Evolutionary conservation across 1,140 invertebrate genomes (phyloP), one percentile per base, ranked within the genome.

Genomic region (Drosophila takahashii): DNA sequence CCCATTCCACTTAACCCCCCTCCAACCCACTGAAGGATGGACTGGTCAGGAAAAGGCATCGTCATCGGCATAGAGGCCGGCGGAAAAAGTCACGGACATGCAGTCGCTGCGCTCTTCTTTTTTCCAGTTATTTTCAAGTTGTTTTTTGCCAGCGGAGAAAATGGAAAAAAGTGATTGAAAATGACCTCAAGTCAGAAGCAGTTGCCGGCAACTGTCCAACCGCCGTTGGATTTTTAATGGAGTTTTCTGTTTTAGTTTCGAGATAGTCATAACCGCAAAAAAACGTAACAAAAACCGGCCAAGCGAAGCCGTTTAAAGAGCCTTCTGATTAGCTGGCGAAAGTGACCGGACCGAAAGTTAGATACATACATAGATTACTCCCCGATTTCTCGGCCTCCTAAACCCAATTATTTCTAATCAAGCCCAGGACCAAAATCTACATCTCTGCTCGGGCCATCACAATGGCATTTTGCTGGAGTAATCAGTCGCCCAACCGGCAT

Each of bases 151-250:
- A 69, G 59, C 64, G 36, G 59, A 79, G 61, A 83, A 79, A 86
- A 86, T 86, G 83, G 65, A 73, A 87, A 66, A 86, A 87, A 87
- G 72, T 89, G 84, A 89, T 89, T 89, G 84, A 89, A 89, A 89
- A 89, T 90, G 84, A 84, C 85, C 84, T 89, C 72, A 89, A 89
- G 84, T 89, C 84, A 89, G 69, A 71, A 77, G 79, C 84, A 80
- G 79, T 79, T 90, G 67, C 65, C 61, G 53, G 54, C 44, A 45
- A 61, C 71, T 77, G 58, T 60, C 67, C 39, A 34, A 37, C 64
- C 60, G 65, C 51, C 51, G 57, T 51, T 74, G 80, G 74, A 67
- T 86, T 87, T 87, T 83, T 87, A 86, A 87, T 86, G 75, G 79
- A 81, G 81, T 86, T 80, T 64, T 62, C 64, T 77, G 45, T 67